These are phyloP conservation scores for Laticauda colubrina DNA, from an alignment of 2,113 vertebrate genomes.

Conservation along the genomic window DNA sequence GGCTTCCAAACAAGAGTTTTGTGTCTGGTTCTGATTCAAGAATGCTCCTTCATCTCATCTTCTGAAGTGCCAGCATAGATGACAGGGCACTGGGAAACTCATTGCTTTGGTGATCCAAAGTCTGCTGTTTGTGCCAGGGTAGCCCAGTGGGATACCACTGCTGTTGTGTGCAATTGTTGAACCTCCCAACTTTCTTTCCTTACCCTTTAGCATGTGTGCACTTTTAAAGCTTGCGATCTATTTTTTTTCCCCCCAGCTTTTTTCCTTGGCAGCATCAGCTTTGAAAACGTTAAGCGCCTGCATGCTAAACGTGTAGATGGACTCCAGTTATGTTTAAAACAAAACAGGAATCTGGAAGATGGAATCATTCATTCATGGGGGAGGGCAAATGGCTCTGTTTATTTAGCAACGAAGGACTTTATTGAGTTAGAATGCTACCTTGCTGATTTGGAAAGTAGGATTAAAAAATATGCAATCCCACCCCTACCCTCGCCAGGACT, in stretches of 20 bases:
- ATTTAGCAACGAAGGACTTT: constrained; percentile 12
- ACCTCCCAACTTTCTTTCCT: not conserved
- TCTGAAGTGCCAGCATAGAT: not conserved
- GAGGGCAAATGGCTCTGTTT: constrained; percentile 1
- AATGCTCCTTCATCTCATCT: not conserved
- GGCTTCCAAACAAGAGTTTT: not conserved
- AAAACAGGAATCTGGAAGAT: not conserved
- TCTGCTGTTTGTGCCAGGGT: not conserved
- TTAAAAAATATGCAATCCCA: not conserved
- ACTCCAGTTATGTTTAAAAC: not conserved
- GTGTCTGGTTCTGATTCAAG: not conserved
- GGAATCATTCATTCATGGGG: not conserved
- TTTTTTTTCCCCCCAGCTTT: no score
- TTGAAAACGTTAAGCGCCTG: not conserved
- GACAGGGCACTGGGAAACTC: not conserved
- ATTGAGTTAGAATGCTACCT: not conserved
- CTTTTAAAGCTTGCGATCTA: not conserved
- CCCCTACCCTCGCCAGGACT: not conserved
- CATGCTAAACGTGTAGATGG: not conserved
- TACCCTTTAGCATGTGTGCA: not conserved
- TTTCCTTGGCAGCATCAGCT: not conserved
- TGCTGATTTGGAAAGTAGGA: constrained; percentile 30
- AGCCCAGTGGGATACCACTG: no score
- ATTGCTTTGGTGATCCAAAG: not conserved
- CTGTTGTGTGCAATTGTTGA: not conserved